phyloP scores from a whole-genome alignment of 2,888 invertebrate species.

The Polydrusus pterygomalis region DNA sequence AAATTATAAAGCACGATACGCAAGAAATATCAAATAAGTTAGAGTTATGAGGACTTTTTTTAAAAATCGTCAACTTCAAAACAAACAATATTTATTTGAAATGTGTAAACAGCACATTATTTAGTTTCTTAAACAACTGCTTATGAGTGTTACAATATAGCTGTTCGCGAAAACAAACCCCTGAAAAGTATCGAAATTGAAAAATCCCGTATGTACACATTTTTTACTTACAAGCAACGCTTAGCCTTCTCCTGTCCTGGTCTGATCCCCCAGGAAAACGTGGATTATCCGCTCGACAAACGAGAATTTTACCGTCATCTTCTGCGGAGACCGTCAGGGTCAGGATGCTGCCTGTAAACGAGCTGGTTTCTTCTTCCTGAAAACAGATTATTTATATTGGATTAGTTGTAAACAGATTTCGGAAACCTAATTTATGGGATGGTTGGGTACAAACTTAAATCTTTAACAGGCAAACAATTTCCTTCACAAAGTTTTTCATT shows the following conservation, averaged over 20 bases:
- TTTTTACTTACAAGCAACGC: constrained; percentile 87
- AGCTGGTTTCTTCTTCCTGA: constrained; percentile 78
- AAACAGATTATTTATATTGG: constrained; percentile 53
- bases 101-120: too few species aligned
- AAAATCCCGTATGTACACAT: neutral
- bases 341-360: constrained; percentile 84
- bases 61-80: too few species aligned
- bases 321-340: constrained; percentile 84
- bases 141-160: too few species aligned
- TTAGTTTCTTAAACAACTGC: too few species aligned
- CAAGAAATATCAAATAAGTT: too few species aligned
- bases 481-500: too few species aligned
- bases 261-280: constrained; percentile 88
- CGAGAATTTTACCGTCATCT: constrained; percentile 88
- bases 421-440: neutral
- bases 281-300: constrained; percentile 90
- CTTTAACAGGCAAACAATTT: too few species aligned
- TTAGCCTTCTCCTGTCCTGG: constrained; percentile 85
- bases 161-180: too few species aligned
- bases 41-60: too few species aligned
- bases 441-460: neutral
- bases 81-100: too few species aligned
- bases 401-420: constrained; percentile 31
- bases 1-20: too few species aligned
- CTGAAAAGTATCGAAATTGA: too few species aligned